phyloP scores from a whole-genome alignment of 2,797 vertebrate genomes.

The Coregonus ussuriensis region DNA sequence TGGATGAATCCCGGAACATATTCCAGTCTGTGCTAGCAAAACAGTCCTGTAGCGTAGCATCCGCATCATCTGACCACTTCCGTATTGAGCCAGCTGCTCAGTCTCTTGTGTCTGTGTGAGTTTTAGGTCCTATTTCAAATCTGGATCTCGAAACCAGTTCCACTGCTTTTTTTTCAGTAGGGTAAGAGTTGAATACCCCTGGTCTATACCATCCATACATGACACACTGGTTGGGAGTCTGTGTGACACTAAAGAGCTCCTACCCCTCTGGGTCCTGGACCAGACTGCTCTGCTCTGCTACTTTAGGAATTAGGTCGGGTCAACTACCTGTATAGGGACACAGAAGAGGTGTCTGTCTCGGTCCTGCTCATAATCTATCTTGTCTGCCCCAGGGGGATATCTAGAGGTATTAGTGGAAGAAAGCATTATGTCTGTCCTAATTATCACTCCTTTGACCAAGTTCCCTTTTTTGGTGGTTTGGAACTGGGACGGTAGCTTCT shows the following conservation, averaged over 20 bases:
- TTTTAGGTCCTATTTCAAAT: too few relatives aligned
- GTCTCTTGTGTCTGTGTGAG: too few relatives aligned
- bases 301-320: slow-evolving; percentile 9
- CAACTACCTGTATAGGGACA: slow-evolving; percentile 12
- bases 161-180: not conserved
- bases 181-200: not conserved
- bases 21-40: too few relatives aligned
- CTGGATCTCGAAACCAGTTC: not conserved
- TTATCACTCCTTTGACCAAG: slow-evolving; percentile 12
- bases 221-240: not conserved
- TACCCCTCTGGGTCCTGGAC: not conserved
- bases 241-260: not conserved
- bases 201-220: not conserved
- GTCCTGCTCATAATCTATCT: slow-evolving; percentile 16
- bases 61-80: too few relatives aligned
- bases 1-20: too few relatives aligned
- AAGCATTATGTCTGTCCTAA: slow-evolving; percentile 13
- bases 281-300: slow-evolving; percentile 12
- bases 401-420: slow-evolving; percentile 19
- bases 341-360: not conserved
- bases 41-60: too few relatives aligned
- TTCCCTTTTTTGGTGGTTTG: not conserved
- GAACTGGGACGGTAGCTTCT: not conserved
- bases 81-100: too few relatives aligned
- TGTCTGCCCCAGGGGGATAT: slow-evolving; percentile 9